These are phyloP conservation scores for Halictus quadricinctus DNA, from an alignment of 2,888 invertebrate genomes.

Conservation along the genomic window DNA sequence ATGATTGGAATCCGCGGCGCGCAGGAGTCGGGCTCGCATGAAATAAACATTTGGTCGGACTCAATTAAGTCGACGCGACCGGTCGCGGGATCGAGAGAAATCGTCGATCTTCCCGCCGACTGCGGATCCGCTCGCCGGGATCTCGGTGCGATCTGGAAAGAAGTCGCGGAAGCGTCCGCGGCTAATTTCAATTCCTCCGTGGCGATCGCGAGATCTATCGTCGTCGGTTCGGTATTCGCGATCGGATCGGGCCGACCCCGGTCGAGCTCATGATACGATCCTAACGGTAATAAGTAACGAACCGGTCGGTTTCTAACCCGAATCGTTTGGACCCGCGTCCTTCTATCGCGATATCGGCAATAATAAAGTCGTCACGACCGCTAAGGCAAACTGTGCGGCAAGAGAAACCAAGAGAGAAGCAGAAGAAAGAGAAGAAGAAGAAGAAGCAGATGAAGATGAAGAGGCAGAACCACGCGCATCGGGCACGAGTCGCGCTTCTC, in stretches of 20 bases:
- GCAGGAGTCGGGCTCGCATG: conserved; percentile 9
- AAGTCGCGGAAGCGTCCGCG: conserved; percentile 44
- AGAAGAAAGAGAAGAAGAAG: neutral
- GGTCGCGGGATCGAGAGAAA: neutral
- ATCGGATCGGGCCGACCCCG: conserved; percentile 54
- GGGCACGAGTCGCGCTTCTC: conserved; percentile 50
- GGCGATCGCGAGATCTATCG: conserved; percentile 39
- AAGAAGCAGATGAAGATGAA: neutral
- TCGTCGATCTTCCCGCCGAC: neutral
- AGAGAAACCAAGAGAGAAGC: neutral
- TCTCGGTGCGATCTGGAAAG: conserved; percentile 2
- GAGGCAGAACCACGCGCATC: conserved; percentile 46
- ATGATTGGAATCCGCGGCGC: neutral
- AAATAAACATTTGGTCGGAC: conserved; percentile 39
- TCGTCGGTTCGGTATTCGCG: conserved; percentile 30
- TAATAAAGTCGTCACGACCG: conserved; percentile 68
- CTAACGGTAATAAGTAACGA: conserved; percentile 56
- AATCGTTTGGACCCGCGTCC: conserved; percentile 13
- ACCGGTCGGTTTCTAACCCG: conserved; percentile 21
- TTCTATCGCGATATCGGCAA: conserved; percentile 50
- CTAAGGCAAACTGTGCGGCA: neutral
- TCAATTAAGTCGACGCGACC: conserved; percentile 33
- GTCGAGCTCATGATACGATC: conserved; percentile 44
- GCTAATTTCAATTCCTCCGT: conserved; percentile 58
- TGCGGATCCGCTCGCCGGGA: neutral